Conservation (phyloP, 2,113 vertebrate genomes). For the Oreotragus oreotragus region DNA sequence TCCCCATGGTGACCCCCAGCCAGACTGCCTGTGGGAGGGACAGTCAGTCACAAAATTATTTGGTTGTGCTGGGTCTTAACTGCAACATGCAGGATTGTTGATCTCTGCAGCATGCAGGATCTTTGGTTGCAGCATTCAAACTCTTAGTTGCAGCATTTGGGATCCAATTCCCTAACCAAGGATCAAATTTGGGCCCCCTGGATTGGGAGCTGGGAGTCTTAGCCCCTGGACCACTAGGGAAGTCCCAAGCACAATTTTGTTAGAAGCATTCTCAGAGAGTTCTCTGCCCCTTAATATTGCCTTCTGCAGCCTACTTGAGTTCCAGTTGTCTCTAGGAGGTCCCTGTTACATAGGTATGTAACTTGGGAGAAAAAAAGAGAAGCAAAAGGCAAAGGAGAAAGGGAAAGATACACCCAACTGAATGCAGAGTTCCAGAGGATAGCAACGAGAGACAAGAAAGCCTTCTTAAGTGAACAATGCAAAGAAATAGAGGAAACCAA, state of each 20-base stretch:
- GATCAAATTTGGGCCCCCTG: not conserved
- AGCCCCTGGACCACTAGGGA: not conserved
- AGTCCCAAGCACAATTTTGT: not conserved
- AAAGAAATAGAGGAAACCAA: not conserved
- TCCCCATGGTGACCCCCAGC: not conserved
- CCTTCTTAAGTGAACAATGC: not conserved
- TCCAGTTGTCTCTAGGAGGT: not conserved
- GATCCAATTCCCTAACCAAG: not conserved
- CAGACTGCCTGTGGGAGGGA: not conserved
- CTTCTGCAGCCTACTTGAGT: not conserved
- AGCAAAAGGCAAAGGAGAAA: not conserved
- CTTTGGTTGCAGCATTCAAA: not conserved
- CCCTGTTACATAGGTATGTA: not conserved
- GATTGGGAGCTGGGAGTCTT: not conserved
- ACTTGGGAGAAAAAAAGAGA: not conserved
- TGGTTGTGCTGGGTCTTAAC: not conserved
- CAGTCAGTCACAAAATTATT: not conserved
- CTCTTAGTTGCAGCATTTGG: not conserved
- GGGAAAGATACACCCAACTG: not conserved
- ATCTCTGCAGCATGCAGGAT: not conserved
- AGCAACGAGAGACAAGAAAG: not conserved
- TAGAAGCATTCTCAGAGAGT: not conserved
- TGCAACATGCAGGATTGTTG: not conserved
- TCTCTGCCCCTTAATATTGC: not conserved
- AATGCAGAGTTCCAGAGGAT: not conserved